These are phyloP conservation scores for Clupea harengus DNA, from an alignment of 2,113 vertebrate species.

Conservation along the genomic window DNA sequence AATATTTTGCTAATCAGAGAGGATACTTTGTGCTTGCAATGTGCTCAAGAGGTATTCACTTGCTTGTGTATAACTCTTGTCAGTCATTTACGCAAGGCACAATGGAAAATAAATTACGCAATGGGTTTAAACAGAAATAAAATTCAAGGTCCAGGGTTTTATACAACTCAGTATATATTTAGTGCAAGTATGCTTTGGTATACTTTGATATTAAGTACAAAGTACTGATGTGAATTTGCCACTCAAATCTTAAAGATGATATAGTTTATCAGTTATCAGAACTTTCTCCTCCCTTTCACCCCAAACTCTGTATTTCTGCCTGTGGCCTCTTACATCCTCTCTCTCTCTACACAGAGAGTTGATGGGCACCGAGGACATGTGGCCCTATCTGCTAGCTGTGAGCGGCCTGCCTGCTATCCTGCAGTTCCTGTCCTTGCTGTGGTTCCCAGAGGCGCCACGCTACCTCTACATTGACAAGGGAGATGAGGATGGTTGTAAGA, in stretches of 20 bases:
- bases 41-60: not conserved
- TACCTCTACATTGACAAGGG: slow-evolving; percentile 75
- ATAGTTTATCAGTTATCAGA: not conserved
- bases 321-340: slow-evolving; percentile 11
- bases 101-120: not conserved
- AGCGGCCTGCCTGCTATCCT: slow-evolving; percentile 72
- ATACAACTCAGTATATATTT: not conserved
- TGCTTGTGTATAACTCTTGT: not conserved
- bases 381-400: slow-evolving; percentile 72
- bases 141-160: not conserved
- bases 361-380: slow-evolving; percentile 73
- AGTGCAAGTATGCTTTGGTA: not conserved
- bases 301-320: not conserved
- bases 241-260: too few species aligned
- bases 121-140: not conserved
- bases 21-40: not conserved
- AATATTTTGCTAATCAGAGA: not conserved
- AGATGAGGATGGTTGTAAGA: slow-evolving; percentile 66
- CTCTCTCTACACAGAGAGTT: slow-evolving; percentile 64
- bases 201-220: not conserved
- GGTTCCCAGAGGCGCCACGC: slow-evolving; percentile 76
- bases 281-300: not conserved
- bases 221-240: not conserved
- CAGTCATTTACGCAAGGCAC: not conserved
- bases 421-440: slow-evolving; percentile 69